A percentile compares a stretch with the other conserved stretches of the same genome.
Conservation (phyloP, 2,113 vertebrate genomes). For the Anser brachyrhynchus region DNA sequence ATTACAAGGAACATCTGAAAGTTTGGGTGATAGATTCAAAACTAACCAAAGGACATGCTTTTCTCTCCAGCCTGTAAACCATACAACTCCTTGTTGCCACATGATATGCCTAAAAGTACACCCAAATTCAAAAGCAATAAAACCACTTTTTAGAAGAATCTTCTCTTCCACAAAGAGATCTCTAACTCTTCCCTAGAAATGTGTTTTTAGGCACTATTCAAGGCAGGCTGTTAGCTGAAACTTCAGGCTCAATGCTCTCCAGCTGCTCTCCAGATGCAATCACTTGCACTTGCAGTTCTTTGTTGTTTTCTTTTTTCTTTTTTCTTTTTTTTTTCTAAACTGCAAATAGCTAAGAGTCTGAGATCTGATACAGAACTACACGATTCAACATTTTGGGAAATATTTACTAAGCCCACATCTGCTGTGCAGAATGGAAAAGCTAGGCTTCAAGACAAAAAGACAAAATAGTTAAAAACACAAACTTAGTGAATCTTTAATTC, state of each 20-base stretch:
- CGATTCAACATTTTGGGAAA: neutral
- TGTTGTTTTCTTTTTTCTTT: neutral
- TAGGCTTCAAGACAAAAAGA: neutral
- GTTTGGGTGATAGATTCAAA: neutral
- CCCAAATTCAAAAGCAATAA: accelerated
- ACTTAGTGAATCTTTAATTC: neutral
- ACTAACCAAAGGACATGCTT: neutral
- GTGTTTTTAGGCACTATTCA: neutral
- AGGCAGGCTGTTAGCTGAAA: neutral
- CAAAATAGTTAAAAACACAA: neutral
- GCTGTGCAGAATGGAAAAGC: neutral
- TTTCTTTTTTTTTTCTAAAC: neutral
- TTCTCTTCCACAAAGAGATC: too few relatives aligned
- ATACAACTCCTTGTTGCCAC: neutral
- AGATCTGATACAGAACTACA: neutral
- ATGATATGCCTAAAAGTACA: neutral
- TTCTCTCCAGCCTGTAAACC: neutral
- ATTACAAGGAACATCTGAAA: neutral
- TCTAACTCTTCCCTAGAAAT: neutral
- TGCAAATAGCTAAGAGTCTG: neutral
- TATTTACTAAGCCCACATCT: neutral
- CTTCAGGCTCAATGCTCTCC: neutral
- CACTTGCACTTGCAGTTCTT: neutral
- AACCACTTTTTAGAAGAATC: neutral
- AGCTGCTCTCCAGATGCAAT: neutral